These are phyloP conservation scores for Enchytraeus crypticus DNA, from an alignment of 2,888 invertebrate genomes.

Conservation along the genomic window DNA sequence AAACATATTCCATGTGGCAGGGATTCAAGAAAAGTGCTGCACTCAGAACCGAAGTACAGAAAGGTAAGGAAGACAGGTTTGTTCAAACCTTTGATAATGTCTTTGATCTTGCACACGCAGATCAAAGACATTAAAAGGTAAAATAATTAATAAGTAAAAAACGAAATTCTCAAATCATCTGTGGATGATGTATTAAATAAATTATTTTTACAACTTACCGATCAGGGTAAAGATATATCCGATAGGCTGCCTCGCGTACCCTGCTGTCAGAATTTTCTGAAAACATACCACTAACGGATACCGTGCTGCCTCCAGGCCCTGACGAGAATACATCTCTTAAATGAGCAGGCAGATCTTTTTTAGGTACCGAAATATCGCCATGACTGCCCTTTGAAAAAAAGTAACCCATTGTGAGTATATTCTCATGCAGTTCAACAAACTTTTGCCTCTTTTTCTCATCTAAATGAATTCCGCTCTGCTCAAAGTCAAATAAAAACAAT, in stretches of 20 bases:
- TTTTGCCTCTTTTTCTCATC: conserved; percentile 56
- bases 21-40: too few relatives aligned
- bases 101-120: too few relatives aligned
- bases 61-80: too few relatives aligned
- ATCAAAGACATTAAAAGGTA: too few relatives aligned
- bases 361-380: conserved; percentile 59
- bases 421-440: conserved; percentile 79
- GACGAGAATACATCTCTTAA: conserved; percentile 59
- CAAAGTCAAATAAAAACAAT: conserved; percentile 90
- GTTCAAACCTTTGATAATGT: too few relatives aligned
- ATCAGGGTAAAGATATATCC: conserved; percentile 73
- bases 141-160: too few relatives aligned
- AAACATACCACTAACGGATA: conserved; percentile 70
- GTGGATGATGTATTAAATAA: too few relatives aligned
- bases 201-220: too few relatives aligned
- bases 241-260: conserved; percentile 74
- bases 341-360: conserved; percentile 60
- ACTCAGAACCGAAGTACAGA: too few relatives aligned
- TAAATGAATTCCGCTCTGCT: conserved; percentile 92
- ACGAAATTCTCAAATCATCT: too few relatives aligned
- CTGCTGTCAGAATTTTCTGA: conserved; percentile 70
- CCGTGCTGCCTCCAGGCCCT: conserved; percentile 58
- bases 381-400: conserved; percentile 45
- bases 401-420: conserved; percentile 58
- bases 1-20: too few relatives aligned